Conservation (phyloP, 2,113 vertebrate species). For the Amblyopsis rosae region DNA sequence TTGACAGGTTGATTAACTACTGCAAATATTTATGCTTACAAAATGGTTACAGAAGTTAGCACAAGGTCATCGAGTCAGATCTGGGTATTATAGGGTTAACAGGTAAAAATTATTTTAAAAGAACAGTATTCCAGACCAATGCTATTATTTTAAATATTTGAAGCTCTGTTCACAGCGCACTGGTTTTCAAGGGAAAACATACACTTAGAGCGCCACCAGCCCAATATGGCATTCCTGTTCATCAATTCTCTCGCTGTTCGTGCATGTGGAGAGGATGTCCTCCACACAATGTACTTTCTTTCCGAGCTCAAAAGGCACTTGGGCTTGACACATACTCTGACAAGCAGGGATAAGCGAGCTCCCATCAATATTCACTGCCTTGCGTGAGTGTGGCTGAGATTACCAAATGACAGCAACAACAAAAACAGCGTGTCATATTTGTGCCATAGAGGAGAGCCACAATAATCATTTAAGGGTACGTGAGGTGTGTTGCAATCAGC, state of each 20-base stretch:
- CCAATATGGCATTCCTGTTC: slow-evolving; percentile 37
- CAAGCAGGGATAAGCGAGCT: slow-evolving; percentile 53
- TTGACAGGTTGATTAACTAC: too few species aligned
- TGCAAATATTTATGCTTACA: too few species aligned
- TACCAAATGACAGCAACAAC: slow-evolving; percentile 65
- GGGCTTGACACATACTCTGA: slow-evolving; percentile 54
- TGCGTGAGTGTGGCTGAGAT: slow-evolving; percentile 51
- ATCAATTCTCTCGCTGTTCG: slow-evolving; percentile 51
- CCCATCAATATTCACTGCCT: slow-evolving; percentile 60
- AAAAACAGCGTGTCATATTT: slow-evolving; percentile 66
- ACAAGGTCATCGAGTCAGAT: too few species aligned
- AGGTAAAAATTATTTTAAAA: too few species aligned
- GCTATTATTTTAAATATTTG: slow-evolving; percentile 15
- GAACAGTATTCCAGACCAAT: too few species aligned
- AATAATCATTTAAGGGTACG: slow-evolving; percentile 35
- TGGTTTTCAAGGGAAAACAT: slow-evolving; percentile 38
- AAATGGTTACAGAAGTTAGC: too few species aligned
- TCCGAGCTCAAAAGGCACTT: slow-evolving; percentile 29
- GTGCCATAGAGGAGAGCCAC: slow-evolving; percentile 35
- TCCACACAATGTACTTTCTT: slow-evolving; percentile 57
- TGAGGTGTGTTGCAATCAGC: slow-evolving; percentile 45
- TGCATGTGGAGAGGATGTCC: slow-evolving; percentile 55
- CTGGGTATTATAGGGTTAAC: too few species aligned
- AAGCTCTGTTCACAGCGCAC: slow-evolving; percentile 32
- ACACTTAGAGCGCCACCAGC: slow-evolving; percentile 24